These are phyloP conservation scores for Lucilia sericata DNA, from an alignment of 1,140 invertebrate species.

Conservation along the genomic window DNA sequence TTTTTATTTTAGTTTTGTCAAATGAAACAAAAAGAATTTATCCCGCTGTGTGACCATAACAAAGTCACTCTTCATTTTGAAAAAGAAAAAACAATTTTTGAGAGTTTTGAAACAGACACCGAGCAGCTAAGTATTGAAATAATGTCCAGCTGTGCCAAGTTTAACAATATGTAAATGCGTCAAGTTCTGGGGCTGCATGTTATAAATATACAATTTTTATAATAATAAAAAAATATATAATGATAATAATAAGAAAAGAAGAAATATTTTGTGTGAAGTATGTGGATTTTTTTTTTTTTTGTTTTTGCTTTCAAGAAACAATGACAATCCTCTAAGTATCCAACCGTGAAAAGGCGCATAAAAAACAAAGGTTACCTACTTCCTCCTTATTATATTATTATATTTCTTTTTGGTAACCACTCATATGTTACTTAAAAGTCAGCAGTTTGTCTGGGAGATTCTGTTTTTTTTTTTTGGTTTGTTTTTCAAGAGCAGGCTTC, in stretches of 20 bases:
- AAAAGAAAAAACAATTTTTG: background rate
- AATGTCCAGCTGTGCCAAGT: slow-evolving; percentile 40
- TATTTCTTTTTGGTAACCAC: background rate
- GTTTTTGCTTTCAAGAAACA: too few relatives aligned
- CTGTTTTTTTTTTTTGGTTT: background rate
- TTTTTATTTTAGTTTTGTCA: background rate
- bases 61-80: slow-evolving; percentile 28
- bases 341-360: slow-evolving; percentile 38
- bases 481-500: background rate
- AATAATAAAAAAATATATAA: background rate
- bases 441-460: background rate
- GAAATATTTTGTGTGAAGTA: slow-evolving; percentile 3
- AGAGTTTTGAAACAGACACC: background rate
- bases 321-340: slow-evolving; percentile 42
- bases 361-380: slow-evolving; percentile 36
- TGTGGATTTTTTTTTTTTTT: background rate
- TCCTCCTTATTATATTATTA: background rate
- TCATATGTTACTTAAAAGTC: background rate
- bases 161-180: slow-evolving; percentile 43
- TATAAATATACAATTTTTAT: slow-evolving; percentile 32
- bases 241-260: too few relatives aligned
- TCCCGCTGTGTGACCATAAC: slow-evolving; percentile 41
- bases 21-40: slow-evolving; percentile 2
- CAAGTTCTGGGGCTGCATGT: slow-evolving; percentile 17
- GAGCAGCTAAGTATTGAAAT: background rate